Base-by-base conservation (phyloP, 2,888 invertebrate species). In the Tuberolachnus salignus region DNA sequence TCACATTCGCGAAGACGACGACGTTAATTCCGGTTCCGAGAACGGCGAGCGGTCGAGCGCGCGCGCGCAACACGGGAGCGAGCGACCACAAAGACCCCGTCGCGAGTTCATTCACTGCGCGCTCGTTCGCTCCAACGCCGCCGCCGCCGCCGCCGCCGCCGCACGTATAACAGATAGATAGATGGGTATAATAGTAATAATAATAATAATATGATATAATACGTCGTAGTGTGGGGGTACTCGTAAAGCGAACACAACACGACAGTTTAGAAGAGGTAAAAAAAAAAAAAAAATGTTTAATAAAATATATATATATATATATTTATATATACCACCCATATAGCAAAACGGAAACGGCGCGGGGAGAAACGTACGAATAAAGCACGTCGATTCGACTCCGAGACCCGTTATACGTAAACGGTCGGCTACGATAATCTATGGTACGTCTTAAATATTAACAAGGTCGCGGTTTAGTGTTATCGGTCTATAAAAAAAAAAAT, bases 11-110 rank as follows among this genome's bases (percentile, higher is more conserved):
- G 75, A 34, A 34, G 34, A 34, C 34, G 34, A 34, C 34, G 34
- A 75, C 67, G 34, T 78, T 78, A 67, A 78, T 69, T 78, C 75
- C 75, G 66, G 75, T 75, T 75, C 75, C 66, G 49, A 67, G 75
- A 78, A 78, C 75, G 59, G 49, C 14, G 66, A 14, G 34, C 49
- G 63, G 51, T 57, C n/a, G 49, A 8, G 66, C 23, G 34, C 49
- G 63, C 63, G 70, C n/a, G 6, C 23, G 26, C 53, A 34, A 19
- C 11, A 51, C 26, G 57, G 57, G 57, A 49, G 26, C 23, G 16
- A 34, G 69, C 34, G 63, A 21, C 63, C 51, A 63, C 73, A 73
- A 63, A 73, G 72, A 72, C 72, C 49, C 49, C 59, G 66, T 44
- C 64, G 74, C 46, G 75, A 66, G 75, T 75, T 75, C 75, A 75